These are phyloP conservation scores for Eospalax fontanierii DNA, from an alignment of 2,797 vertebrate species.

Conservation along the genomic window DNA sequence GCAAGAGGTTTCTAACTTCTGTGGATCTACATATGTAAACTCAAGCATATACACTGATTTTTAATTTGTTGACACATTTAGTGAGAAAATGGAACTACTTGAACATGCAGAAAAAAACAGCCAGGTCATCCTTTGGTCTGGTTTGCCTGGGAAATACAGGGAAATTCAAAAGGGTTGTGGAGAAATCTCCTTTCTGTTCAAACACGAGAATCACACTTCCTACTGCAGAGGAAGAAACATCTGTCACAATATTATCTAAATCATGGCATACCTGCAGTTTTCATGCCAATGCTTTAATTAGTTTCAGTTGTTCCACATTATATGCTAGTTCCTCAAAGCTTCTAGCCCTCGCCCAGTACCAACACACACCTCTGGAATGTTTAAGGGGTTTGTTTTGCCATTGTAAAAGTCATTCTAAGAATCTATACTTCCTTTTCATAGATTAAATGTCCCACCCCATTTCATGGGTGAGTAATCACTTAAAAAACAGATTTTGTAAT, in stretches of 20 bases:
- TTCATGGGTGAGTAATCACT: constrained; percentile 19
- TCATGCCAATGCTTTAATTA: not conserved
- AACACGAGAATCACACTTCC: not conserved
- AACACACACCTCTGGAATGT: not conserved
- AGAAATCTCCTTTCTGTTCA: not conserved
- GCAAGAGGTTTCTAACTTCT: not conserved
- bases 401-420: not conserved
- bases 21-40: constrained; percentile 16
- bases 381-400: not conserved
- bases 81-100: not conserved
- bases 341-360: not conserved
- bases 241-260: not conserved
- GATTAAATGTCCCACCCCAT: not conserved
- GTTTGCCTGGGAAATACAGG: not conserved
- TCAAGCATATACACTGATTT: not conserved
- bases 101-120: not conserved
- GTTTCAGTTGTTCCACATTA: not conserved
- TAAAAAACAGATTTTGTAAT: not conserved
- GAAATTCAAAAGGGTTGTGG: not conserved
- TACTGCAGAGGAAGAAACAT: not conserved
- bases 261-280: not conserved
- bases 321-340: not conserved
- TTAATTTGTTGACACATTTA: constrained; percentile 31
- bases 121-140: not conserved
- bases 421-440: not conserved